Base-by-base conservation (phyloP, 2,888 invertebrate species). In the Drosophila rubida region DNA sequence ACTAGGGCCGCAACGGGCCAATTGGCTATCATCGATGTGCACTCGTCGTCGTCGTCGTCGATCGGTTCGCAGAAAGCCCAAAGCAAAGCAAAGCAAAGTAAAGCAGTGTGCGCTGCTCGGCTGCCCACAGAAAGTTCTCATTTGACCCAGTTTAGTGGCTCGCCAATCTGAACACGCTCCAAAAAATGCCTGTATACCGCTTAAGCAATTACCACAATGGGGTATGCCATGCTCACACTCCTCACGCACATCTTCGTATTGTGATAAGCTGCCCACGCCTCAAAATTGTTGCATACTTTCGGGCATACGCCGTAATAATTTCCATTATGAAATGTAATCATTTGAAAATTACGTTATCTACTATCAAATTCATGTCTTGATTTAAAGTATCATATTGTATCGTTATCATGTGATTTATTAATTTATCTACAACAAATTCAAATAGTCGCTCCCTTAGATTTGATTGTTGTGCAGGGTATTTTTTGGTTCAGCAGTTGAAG, bases 91-190 rank as follows among this genome's bases (percentile, higher is more conserved):
- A 32, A 32, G 30, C 27, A 27, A 27, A 25, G 8, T 11, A 11
- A 30, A 32, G 32, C 32, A 32, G 27, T 57, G 59, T 30, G 44
- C 53, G 51, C 49, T 16, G 73, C 73, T 58, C 50, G 19, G 37
- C 39, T 63, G 62, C 32, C 39, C 65, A 58, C 76, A 50, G 69
- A 77, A 77, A 76, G 69, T 77, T 77, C 76, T 77, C 46, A 64
- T 54, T 59, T 73, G 77, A 65, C 76, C 76, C 69, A 77, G 42
- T 73, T 75, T n/a, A 35, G 9, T 32, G 49, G 45, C 44, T 51
- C 7, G 48, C 37, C 44, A 71, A 71, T 55, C 37, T 50, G 23
- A 63, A 23, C 59, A 64, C 55, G 70, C 64, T 55, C 50, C 49
- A 37, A 8, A 48, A 37, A 3, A 30, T 44, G 30, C 13, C 54